Conservation (phyloP, 1,140 invertebrate genomes). For the Acromyrmex heyeri region DNA sequence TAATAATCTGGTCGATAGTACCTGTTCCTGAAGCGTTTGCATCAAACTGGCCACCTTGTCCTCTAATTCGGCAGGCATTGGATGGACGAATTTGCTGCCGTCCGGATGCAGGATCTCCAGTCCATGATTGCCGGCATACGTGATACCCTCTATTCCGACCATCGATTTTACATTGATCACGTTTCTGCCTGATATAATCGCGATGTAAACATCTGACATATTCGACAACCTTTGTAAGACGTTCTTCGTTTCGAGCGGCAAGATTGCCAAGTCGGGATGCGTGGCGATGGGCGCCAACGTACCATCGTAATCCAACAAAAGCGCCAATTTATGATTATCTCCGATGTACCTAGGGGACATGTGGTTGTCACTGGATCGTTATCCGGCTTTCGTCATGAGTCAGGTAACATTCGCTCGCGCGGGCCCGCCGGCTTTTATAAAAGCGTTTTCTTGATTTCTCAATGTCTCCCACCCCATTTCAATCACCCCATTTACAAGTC, state of each 20-base stretch:
- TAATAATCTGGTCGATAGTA: slow-evolving; percentile 73
- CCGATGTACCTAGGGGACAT: slow-evolving; percentile 92
- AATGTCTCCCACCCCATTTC: neutral
- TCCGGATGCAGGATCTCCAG: slow-evolving; percentile 96
- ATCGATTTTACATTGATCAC: slow-evolving; percentile 96
- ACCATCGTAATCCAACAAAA: slow-evolving; percentile 96
- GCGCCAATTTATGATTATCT: slow-evolving; percentile 93
- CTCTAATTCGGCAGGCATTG: slow-evolving; percentile 94
- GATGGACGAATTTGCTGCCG: slow-evolving; percentile 96
- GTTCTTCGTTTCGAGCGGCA: slow-evolving; percentile 94
- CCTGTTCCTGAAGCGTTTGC: slow-evolving; percentile 93
- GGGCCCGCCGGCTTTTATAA: slow-evolving; percentile 77
- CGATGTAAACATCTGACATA: slow-evolving; percentile 95
- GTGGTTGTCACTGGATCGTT: slow-evolving; percentile 83
- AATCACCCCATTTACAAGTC: slow-evolving; percentile 7
- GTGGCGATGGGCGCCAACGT: slow-evolving; percentile 95
- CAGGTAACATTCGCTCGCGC: slow-evolving; percentile 80
- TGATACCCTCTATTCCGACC: slow-evolving; percentile 96
- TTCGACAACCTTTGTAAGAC: slow-evolving; percentile 94
- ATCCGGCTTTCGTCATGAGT: slow-evolving; percentile 84
- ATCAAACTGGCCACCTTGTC: slow-evolving; percentile 93
- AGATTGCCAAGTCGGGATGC: slow-evolving; percentile 94
- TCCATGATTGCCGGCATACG: slow-evolving; percentile 96
- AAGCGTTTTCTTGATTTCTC: slow-evolving; percentile 68
- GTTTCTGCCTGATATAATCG: slow-evolving; percentile 95